Evolutionary conservation across 2,888 invertebrate species (phyloP).

Genomic region (Neria commutata): DNA sequence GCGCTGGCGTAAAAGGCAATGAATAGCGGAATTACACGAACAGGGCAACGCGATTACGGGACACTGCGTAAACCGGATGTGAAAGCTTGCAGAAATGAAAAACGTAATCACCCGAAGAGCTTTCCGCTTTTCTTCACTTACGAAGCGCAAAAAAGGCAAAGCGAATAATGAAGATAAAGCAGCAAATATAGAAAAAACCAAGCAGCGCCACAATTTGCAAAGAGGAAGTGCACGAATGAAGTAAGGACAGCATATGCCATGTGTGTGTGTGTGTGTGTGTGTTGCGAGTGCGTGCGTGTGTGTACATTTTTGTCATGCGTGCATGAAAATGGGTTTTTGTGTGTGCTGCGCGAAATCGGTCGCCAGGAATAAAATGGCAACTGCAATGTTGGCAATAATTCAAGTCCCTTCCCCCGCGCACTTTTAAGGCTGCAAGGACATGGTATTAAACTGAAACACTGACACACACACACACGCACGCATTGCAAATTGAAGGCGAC

Average conservation of each 20-base stretch:
- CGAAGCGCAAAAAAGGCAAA: neutral
- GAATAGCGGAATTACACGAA: too few relatives aligned
- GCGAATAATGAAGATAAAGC: neutral
- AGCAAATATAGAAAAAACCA: conserved; percentile 28
- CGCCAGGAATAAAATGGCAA: neutral
- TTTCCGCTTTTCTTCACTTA: conserved; percentile 44
- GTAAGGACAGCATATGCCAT: neutral
- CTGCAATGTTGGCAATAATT: neutral
- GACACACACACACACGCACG: too few relatives aligned
- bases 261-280: neutral
- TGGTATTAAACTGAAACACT: too few relatives aligned
- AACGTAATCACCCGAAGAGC: conserved; percentile 45
- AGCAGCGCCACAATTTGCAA: conserved; percentile 37
- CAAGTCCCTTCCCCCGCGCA: neutral
- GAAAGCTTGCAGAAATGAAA: conserved; percentile 38
- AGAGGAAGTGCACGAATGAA: conserved; percentile 44
- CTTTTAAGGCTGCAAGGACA: too few relatives aligned
- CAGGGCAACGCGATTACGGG: conserved; percentile 25
- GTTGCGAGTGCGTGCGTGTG: conserved; percentile 11
- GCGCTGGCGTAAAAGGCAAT: too few relatives aligned
- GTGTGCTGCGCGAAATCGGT: neutral
- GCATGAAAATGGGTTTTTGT: neutral
- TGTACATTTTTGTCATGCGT: neutral
- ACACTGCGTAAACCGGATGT: conserved; percentile 41
- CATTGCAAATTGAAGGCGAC: too few relatives aligned